Base-by-base conservation (phyloP, 2,113 vertebrate genomes). In the Microcebus murinus region DNA sequence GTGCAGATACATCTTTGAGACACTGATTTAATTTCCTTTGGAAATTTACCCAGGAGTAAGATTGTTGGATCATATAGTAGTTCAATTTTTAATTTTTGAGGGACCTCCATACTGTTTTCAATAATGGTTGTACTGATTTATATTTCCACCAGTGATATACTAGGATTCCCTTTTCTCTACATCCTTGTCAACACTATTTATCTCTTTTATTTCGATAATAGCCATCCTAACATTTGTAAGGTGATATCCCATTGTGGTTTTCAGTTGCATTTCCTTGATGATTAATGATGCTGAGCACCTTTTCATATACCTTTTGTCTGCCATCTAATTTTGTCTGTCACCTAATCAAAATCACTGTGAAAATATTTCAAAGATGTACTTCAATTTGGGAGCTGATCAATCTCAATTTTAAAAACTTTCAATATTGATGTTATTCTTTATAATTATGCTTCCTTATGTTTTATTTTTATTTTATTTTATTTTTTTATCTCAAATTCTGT, bases 341-440 rank as follows among this genome's bases (percentile, higher is more conserved):
- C 36, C 15, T 71, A 59, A 91, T 29, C 18, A 86, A 71, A 91
- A 76, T 82, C 20, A 45, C 11, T 84, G 3, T 63, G 50, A 81
- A 83, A 87, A 80, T 91, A 88, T 93, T 84, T 93, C 25, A 70
- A 96, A 91, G 29, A 77, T 65, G 42, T 25, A 48, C 50, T 93
- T 93, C 36, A 70, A 10, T 63, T 91, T 96, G 36, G 14, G 9
- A 86, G 6, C 9, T 81, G 25, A 73, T 76, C 3, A 55, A 79
- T 21, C 15, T 81, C 50, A 48, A 87, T 65, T 80, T 52, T 79
- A 79, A 87, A 11, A 57, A 36, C 48, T 83, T 95, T 94, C 31
- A 94, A n/a, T 71, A 83, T 87, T 15, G 8, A 45, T 61, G 3
- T 31, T 91, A 86, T 70, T 79, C 6, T 92, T 82, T 90, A 70